Evolutionary conservation across 2,113 vertebrate genomes (phyloP), one percentile per base, ranked within the genome.

Genomic region (Dinomys branickii): DNA sequence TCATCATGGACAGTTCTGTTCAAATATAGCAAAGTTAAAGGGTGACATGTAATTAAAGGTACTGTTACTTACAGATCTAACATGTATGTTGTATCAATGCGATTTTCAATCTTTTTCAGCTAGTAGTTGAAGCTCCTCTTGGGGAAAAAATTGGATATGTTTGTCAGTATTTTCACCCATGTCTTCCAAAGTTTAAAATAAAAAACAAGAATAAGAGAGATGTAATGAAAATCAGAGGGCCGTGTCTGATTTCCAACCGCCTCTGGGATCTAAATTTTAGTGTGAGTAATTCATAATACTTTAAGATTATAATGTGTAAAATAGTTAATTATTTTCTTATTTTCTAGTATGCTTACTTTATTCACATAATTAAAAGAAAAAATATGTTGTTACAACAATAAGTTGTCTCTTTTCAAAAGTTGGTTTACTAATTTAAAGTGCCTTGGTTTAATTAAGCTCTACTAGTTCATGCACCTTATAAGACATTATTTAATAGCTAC

Each of bases 71-170:
- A 71, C 26, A 85, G 75, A 67, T 95, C 30, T 81, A 73, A 83
- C 2, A 54, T 61, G 91, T 81, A 56, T 4, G 58, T 80, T 58
- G 67, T 33, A 56, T 88, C 41, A 65, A n/a, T 83, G 13, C 54
- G 56, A 75, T 86, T 93, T 58, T 88, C 38, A 92, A 80, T 78
- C 69, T 13, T 96, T 94, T 90, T 75, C 94, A 99, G 99, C 88
- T 99, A 96, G 98, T 99, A 98, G 98, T 99, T 85, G 98, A 99
- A 95, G 92, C 99, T 52, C 99, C 99, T 38, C 99, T 99, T 0
- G 99, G 99, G 1, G 98, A 98, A 97, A 98, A 97, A 63, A 98
- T 99, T 95, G 99, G 99, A 30, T 99, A 99, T 90, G 81, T 99
- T 41, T 26, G 94, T 30, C 99, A 99, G 85, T 97, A 98, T 97